Conservation (phyloP, 2,113 vertebrate species). For the Ageneiosus marmoratus region DNA sequence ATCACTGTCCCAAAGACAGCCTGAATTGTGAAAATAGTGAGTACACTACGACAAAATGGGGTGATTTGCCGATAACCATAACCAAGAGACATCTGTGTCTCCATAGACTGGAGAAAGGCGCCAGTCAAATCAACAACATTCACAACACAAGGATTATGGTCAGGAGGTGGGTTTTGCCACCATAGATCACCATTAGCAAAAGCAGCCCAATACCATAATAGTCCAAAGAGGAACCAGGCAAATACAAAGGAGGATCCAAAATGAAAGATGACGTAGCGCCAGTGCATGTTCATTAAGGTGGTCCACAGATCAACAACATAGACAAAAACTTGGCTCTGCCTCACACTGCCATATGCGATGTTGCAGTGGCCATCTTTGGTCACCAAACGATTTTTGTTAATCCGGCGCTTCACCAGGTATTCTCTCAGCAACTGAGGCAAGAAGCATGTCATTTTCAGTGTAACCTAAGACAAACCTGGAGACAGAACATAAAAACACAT, state of each 20-base stretch:
- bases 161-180: too few relatives aligned
- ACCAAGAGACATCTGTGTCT: too few relatives aligned
- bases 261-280: conserved; percentile 90
- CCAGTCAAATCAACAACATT: too few relatives aligned
- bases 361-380: conserved; percentile 94
- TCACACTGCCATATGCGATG: conserved; percentile 92
- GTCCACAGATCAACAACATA: conserved; percentile 95
- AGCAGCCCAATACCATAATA: too few relatives aligned
- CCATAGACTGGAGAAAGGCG: too few relatives aligned
- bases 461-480: neutral
- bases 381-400: conserved; percentile 79
- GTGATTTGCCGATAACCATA: too few relatives aligned
- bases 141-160: too few relatives aligned
- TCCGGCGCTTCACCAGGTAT: conserved; percentile 61
- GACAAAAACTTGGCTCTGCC: conserved; percentile 77
- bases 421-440: conserved; percentile 71
- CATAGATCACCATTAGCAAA: too few relatives aligned
- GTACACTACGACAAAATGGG: too few relatives aligned
- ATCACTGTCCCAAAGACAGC: conserved; percentile 76
- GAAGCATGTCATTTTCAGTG: conserved; percentile 79
- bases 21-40: too few relatives aligned
- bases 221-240: conserved; percentile 81
- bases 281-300: conserved; percentile 88
- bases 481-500: neutral
- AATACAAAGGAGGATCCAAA: conserved; percentile 87